Conservation (phyloP, 2,888 invertebrate species). For the Agrilus biguttatus region DNA sequence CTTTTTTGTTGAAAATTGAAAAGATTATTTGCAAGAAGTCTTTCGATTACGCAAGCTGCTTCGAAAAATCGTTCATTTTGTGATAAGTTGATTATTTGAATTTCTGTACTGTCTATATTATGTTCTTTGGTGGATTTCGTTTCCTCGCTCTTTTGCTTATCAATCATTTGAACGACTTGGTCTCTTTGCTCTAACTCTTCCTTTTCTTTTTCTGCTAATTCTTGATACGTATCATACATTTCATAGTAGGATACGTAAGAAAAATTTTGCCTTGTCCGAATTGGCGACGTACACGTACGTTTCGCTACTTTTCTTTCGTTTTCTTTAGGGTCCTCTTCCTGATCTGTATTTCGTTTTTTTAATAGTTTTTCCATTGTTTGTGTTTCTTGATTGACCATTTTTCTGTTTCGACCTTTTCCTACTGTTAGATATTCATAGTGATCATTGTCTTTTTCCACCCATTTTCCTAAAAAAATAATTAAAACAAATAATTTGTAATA, state of each 20-base stretch:
- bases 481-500: no score
- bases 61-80: constrained; percentile 37
- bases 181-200: constrained; percentile 8
- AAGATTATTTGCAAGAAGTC: constrained; percentile 56
- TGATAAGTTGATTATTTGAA: constrained; percentile 24
- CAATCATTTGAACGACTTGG: constrained; percentile 7
- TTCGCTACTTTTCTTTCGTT: no score
- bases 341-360: constrained; percentile 49
- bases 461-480: constrained; percentile 23
- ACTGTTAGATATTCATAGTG: constrained; percentile 51
- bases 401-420: constrained; percentile 52
- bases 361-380: constrained; percentile 48
- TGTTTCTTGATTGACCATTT: constrained; percentile 50
- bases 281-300: no score
- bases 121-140: constrained; percentile 16
- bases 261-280: constrained; percentile 38
- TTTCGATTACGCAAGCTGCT: constrained; percentile 49
- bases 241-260: constrained; percentile 64
- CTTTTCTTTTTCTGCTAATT: constrained; percentile 19
- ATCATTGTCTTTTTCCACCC: constrained; percentile 47
- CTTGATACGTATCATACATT: constrained; percentile 54
- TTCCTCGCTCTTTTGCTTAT: constrained; percentile 3
- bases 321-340: constrained; percentile 27
- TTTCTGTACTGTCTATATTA: constrained; percentile 11
- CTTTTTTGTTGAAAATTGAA: constrained; percentile 52